These are phyloP conservation scores for Hemaris fuciformis DNA, from an alignment of 2,888 invertebrate species.

Conservation along the genomic window DNA sequence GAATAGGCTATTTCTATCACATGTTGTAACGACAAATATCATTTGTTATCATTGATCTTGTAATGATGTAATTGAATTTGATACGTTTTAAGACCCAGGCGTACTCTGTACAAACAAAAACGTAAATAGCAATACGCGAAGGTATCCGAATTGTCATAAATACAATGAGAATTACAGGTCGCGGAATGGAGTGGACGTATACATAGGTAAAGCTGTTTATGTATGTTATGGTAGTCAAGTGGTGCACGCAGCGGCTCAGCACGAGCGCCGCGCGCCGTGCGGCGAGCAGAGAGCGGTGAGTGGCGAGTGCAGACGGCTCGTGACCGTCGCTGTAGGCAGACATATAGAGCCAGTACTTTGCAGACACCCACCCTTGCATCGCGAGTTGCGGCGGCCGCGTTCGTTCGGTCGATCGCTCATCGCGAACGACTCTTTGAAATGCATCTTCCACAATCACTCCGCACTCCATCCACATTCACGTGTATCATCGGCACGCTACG, in stretches of 20 bases:
- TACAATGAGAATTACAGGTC: neutral
- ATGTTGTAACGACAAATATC: no score
- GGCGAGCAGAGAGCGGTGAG: slow-evolving; percentile 21
- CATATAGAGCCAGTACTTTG: slow-evolving; percentile 41
- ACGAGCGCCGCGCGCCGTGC: slow-evolving; percentile 24
- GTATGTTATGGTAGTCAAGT: slow-evolving; percentile 11
- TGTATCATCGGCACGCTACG: slow-evolving; percentile 73
- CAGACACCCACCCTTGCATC: slow-evolving; percentile 78
- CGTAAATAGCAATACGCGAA: neutral
- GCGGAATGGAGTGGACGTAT: neutral
- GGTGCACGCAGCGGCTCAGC: slow-evolving; percentile 12
- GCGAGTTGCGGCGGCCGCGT: slow-evolving; percentile 79
- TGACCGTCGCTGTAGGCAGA: slow-evolving; percentile 25
- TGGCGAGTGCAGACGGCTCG: slow-evolving; percentile 12
- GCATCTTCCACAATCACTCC: slow-evolving; percentile 77
- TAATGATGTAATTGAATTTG: no score
- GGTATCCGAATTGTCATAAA: slow-evolving; percentile 1
- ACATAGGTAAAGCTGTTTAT: slow-evolving; percentile 12
- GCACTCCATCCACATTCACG: slow-evolving; percentile 76
- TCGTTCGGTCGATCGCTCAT: slow-evolving; percentile 81
- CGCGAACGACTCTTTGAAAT: slow-evolving; percentile 81
- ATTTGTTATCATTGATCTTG: no score
- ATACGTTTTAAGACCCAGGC: no score
- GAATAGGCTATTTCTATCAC: no score
- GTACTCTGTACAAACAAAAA: neutral